Conservation (phyloP, 2,888 invertebrate species). For the Lamellibrachia satsuma region DNA sequence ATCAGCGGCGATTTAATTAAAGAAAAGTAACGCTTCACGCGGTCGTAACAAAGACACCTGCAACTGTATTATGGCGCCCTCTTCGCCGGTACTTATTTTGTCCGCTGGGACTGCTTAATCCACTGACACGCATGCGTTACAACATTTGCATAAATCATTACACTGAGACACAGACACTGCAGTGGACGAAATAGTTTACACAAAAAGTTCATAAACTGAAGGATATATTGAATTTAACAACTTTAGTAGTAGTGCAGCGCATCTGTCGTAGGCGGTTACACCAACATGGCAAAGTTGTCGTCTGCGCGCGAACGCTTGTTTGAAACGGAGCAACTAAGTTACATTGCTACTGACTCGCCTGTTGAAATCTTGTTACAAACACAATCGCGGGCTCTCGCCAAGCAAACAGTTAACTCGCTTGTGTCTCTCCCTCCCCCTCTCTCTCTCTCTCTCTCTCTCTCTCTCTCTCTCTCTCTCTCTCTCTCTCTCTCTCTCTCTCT, state of each 20-base stretch:
- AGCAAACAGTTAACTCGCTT: not conserved
- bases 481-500: not conserved
- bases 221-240: not conserved
- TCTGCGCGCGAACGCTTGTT: not conserved
- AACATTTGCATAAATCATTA: not conserved
- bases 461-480: not conserved
- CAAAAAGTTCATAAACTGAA: not conserved
- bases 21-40: constrained; percentile 1
- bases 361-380: not conserved
- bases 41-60: not conserved
- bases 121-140: constrained; percentile 10
- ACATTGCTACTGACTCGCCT: not conserved
- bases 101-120: not conserved
- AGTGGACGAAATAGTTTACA: not conserved
- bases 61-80: not conserved
- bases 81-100: constrained; percentile 10
- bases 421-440: not conserved
- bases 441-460: no score
- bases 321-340: not conserved
- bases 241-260: not conserved
- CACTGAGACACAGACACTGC: not conserved
- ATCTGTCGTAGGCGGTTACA: not conserved
- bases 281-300: not conserved
- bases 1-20: constrained; percentile 5
- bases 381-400: not conserved